These are phyloP conservation scores for Orchestia grillus DNA, from an alignment of 1,140 invertebrate genomes.

Conservation along the genomic window DNA sequence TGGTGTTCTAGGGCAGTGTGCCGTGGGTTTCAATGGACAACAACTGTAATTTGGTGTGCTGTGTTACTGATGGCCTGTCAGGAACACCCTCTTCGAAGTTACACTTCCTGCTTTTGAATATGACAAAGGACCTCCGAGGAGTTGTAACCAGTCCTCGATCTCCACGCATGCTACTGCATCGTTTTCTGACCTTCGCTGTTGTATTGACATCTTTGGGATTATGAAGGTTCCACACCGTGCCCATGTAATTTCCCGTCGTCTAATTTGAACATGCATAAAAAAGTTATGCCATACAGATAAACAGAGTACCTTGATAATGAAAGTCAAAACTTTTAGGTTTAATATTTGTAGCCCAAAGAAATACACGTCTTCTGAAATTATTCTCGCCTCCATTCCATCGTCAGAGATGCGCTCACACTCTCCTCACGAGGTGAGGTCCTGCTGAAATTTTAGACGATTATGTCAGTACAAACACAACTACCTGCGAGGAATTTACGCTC, in stretches of 20 bases:
- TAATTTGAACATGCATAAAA: neutral
- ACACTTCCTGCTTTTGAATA: neutral
- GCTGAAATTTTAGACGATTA: too few species aligned
- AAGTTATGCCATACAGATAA: neutral
- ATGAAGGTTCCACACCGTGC: neutral
- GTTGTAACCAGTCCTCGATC: neutral
- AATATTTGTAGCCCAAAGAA: neutral
- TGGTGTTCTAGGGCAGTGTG: too few species aligned
- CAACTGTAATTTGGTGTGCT: too few species aligned
- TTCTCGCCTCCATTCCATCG: neutral
- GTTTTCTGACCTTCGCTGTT: neutral
- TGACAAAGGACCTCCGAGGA: neutral
- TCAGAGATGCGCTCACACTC: neutral
- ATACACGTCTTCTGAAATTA: neutral
- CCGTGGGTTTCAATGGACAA: too few species aligned
- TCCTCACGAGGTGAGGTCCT: too few species aligned
- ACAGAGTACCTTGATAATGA: neutral
- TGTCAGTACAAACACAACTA: too few species aligned
- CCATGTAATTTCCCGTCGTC: neutral
- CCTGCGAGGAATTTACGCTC: too few species aligned
- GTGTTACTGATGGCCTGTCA: too few species aligned
- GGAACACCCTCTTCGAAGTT: too few species aligned
- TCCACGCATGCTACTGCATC: neutral
- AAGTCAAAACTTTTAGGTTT: neutral
- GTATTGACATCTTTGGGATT: neutral